Evolutionary conservation across 2,797 vertebrate species (phyloP).

Genomic region (Rhabdomys pumilio): DNA sequence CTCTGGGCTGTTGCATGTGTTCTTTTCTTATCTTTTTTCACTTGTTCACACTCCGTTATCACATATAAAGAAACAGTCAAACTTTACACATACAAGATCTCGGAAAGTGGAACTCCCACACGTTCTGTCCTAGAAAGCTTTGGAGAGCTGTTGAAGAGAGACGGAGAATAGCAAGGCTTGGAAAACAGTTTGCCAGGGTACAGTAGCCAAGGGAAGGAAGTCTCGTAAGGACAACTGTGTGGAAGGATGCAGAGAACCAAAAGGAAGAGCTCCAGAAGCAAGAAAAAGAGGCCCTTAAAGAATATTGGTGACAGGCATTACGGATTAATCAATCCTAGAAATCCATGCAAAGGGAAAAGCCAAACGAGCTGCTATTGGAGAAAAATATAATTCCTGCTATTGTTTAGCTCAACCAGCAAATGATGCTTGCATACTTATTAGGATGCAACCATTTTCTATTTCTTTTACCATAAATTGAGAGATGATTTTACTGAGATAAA

Average conservation of each 20-base stretch:
- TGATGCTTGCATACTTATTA: not conserved
- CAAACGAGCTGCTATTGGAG: not conserved
- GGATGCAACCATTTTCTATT: not conserved
- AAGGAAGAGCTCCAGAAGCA: not conserved
- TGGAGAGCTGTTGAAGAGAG: not conserved
- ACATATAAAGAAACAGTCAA: conserved; percentile 16
- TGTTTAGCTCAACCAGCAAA: not conserved
- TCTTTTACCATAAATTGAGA: not conserved
- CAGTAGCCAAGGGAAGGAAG: conserved; percentile 18
- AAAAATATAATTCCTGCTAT: not conserved
- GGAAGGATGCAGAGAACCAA: not conserved
- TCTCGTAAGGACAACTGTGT: not conserved
- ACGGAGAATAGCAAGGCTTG: not conserved
- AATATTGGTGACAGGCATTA: not conserved
- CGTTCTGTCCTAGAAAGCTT: conserved; percentile 25
- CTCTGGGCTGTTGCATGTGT: not conserved
- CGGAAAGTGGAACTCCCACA: conserved; percentile 10
- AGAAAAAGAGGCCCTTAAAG: not conserved
- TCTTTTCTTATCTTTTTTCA: not conserved
- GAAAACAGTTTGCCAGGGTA: conserved; percentile 5
- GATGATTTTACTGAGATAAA: not conserved
- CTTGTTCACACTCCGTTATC: not conserved
- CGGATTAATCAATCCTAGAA: not conserved
- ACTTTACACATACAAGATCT: not conserved
- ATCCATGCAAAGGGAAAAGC: conserved; percentile 34